Evolutionary conservation across 2,797 vertebrate species (phyloP).

Genomic region (Peromyscus eremicus): DNA sequence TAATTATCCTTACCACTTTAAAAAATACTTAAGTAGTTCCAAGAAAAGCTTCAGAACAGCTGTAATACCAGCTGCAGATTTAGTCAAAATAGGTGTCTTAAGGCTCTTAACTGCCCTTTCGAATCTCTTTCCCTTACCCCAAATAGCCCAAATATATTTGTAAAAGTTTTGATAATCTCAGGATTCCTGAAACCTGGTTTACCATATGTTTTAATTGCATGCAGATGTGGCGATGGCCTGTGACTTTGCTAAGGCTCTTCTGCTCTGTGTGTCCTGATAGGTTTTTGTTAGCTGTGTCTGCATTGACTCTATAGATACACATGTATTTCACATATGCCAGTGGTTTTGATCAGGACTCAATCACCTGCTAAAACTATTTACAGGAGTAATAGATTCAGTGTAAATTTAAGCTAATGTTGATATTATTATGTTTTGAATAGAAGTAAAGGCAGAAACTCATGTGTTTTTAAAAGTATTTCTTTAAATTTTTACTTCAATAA

Average conservation of each 20-base stretch:
- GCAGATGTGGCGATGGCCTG: slow-evolving; percentile 13
- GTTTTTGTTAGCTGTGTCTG: slow-evolving; percentile 39
- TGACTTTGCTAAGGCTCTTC: slow-evolving; percentile 39
- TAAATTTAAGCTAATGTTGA: slow-evolving; percentile 62
- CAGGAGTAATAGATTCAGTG: slow-evolving; percentile 10
- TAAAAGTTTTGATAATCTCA: slow-evolving; percentile 70
- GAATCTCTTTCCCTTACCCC: slow-evolving; percentile 57
- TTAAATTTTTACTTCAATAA: slow-evolving; percentile 55
- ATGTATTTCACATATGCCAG: slow-evolving; percentile 20
- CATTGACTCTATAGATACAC: slow-evolving; percentile 58
- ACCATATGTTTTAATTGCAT: slow-evolving; percentile 61
- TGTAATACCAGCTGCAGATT: slow-evolving; percentile 78
- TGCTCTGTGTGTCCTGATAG: background rate
- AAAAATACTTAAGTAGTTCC: slow-evolving; percentile 50
- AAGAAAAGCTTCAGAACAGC: slow-evolving; percentile 76
- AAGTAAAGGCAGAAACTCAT: slow-evolving; percentile 17
- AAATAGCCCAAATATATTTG: slow-evolving; percentile 72
- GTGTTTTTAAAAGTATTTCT: slow-evolving; percentile 53
- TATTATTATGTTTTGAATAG: slow-evolving; percentile 19
- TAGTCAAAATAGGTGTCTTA: slow-evolving; percentile 79
- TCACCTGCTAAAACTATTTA: slow-evolving; percentile 35
- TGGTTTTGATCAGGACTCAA: slow-evolving; percentile 54
- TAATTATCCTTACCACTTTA: slow-evolving; percentile 39
- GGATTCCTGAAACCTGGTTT: slow-evolving; percentile 61
- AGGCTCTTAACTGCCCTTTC: slow-evolving; percentile 55